Conservation (phyloP, 2,113 vertebrate genomes). For the Prolemur simus region DNA sequence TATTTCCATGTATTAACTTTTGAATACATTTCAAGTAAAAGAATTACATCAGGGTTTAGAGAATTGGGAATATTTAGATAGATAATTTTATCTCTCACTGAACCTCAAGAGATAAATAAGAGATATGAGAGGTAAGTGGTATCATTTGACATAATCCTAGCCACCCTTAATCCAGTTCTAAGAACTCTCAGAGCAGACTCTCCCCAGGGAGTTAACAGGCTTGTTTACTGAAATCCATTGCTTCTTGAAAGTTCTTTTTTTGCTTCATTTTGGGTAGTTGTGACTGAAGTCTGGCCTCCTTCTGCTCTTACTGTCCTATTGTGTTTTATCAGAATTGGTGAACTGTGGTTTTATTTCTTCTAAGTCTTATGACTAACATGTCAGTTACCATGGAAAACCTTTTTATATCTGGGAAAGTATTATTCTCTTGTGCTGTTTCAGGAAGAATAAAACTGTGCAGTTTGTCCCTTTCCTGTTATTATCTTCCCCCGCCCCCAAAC, state of each 20-base stretch:
- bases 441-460: background rate
- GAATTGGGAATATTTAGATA: background rate
- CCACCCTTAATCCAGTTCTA: background rate
- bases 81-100: background rate
- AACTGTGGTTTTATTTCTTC: conserved; percentile 18
- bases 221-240: background rate
- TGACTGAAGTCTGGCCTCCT: background rate
- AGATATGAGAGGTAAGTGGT: background rate
- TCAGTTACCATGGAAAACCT: background rate
- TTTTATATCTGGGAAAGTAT: background rate
- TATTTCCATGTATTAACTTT: conserved; percentile 2
- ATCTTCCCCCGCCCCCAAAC: background rate
- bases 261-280: background rate
- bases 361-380: background rate
- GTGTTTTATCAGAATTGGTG: background rate
- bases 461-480: background rate
- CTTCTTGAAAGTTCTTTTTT: background rate
- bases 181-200: background rate
- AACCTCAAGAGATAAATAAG: background rate
- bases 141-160: background rate
- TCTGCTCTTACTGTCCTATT: background rate
- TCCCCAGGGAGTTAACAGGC: background rate
- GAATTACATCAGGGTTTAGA: conserved; percentile 9
- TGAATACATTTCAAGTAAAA: conserved; percentile 46
- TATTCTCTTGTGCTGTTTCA: background rate